Conservation (phyloP, 2,797 vertebrate genomes). For the Cirrhinus mrigala region DNA sequence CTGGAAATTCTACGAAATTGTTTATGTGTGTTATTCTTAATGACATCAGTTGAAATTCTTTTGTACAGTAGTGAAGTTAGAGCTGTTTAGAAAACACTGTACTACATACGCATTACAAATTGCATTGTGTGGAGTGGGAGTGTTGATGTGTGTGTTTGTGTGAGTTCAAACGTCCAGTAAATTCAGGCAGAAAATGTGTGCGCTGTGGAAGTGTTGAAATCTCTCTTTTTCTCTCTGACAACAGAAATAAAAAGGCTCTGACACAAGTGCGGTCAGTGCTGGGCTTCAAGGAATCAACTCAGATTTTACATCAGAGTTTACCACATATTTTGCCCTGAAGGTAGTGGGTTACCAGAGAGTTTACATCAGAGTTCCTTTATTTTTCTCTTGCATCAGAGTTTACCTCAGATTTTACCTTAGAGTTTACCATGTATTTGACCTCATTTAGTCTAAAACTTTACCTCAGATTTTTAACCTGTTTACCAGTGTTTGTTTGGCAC, state of each 20-base stretch:
- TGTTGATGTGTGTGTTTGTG: constrained; percentile 3
- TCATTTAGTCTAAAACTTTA: neutral
- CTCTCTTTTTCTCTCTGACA: neutral
- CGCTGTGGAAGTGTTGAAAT: neutral
- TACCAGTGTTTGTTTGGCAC: too few relatives aligned
- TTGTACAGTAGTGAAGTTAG: constrained; percentile 13
- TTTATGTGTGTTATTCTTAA: neutral
- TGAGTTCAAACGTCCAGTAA: neutral
- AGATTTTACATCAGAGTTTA: constrained; percentile 7
- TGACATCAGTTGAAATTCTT: neutral
- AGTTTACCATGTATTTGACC: neutral
- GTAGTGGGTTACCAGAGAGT: neutral
- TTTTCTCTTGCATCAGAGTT: neutral
- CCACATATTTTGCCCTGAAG: neutral
- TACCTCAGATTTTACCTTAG: neutral
- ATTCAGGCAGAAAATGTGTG: neutral
- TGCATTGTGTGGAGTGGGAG: neutral
- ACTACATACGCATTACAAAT: neutral
- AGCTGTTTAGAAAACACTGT: neutral
- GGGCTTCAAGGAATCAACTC: neutral
- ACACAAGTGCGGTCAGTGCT: neutral
- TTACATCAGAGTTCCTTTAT: neutral
- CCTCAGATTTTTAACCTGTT: neutral
- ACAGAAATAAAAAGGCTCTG: neutral
- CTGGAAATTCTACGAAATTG: neutral